Conservation (phyloP, 2,113 vertebrate genomes). For the Hippocampus guttulatus region DNA sequence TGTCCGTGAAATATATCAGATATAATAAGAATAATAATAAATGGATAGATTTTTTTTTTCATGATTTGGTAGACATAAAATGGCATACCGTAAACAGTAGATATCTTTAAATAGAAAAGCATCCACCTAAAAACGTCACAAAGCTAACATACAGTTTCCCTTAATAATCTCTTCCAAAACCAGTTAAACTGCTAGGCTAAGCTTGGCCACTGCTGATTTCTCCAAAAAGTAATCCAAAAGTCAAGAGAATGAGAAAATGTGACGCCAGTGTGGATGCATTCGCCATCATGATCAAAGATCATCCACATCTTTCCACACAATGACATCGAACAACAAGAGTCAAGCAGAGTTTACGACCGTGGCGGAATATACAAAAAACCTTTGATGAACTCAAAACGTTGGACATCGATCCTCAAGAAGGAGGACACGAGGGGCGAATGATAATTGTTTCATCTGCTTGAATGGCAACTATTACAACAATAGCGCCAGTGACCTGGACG, state of each 20-base stretch:
- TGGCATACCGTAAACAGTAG: too few species aligned
- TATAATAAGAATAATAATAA: too few species aligned
- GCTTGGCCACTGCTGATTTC: background rate
- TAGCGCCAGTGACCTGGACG: constrained; percentile 52
- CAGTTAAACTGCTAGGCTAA: background rate
- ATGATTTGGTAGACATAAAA: background rate
- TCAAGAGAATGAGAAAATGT: background rate
- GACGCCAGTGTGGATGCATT: background rate
- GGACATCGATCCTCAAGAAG: constrained; percentile 35
- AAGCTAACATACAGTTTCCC: background rate
- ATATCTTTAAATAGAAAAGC: too few species aligned
- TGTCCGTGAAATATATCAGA: too few species aligned
- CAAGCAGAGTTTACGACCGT: constrained; percentile 50
- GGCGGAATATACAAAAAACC: constrained; percentile 35
- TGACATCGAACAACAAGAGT: constrained; percentile 44
- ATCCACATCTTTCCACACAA: background rate
- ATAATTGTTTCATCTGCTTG: constrained; percentile 66
- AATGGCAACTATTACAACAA: constrained; percentile 64
- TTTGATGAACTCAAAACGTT: constrained; percentile 55
- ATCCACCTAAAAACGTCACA: background rate
- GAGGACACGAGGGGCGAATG: constrained; percentile 43
- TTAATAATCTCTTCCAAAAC: background rate
- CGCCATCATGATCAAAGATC: background rate
- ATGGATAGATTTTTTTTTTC: too few species aligned
- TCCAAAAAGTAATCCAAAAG: background rate